Evolutionary conservation across 2,113 vertebrate species (phyloP).

Genomic region (Erythrocercus mccallii): DNA sequence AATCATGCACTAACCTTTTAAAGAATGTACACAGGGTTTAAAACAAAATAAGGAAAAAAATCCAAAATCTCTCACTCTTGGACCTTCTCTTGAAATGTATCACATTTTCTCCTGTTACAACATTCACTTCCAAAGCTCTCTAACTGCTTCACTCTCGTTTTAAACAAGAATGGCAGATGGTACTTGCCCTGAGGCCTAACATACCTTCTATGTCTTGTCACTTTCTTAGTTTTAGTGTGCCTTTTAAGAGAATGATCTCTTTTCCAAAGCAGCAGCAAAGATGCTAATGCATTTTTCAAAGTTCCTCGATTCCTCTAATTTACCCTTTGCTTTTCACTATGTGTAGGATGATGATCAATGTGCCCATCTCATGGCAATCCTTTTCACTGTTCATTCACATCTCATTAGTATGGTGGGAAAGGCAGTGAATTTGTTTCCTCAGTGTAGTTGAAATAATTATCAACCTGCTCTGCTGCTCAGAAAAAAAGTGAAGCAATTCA

Average conservation of each 20-base stretch:
- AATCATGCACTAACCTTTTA: not conserved
- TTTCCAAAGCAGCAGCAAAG: not conserved
- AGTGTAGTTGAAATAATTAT: not conserved
- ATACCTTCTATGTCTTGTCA: not conserved
- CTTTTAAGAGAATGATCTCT: not conserved
- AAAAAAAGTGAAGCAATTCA: not conserved
- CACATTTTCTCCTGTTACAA: not conserved
- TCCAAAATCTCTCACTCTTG: not conserved
- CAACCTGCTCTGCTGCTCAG: not conserved
- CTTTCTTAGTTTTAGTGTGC: not conserved
- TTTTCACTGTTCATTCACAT: not conserved
- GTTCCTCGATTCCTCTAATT: not conserved
- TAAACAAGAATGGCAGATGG: not conserved
- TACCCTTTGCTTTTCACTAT: not conserved
- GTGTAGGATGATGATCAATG: not conserved
- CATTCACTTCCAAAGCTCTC: not conserved
- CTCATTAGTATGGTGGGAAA: not conserved
- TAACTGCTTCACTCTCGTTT: not conserved
- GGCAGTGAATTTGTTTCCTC: not conserved
- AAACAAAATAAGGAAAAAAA: not conserved
- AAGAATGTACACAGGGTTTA: not conserved
- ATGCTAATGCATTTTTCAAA: not conserved
- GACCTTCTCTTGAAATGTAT: not conserved
- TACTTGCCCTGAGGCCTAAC: not conserved
- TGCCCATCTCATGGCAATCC: not conserved